Base-by-base conservation (phyloP, 2,113 vertebrate genomes). In the Vanacampus margaritifer region DNA sequence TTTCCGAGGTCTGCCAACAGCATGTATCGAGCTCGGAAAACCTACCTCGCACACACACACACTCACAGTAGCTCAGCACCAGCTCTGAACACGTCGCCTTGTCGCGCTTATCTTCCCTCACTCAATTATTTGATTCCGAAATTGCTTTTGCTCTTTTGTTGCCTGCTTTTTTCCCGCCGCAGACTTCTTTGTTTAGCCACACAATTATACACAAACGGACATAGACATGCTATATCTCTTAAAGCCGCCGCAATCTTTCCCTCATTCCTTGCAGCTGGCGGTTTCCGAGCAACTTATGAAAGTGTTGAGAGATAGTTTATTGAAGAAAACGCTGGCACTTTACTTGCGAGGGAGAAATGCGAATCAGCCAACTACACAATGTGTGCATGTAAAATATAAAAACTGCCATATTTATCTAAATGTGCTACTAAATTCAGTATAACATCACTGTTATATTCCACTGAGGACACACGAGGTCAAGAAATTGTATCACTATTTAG, bases 1-100 rank as follows among this genome's bases (percentile, higher is more conserved):
- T 86, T 81, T 64, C 79, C 36, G 54, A 63, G 68, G 53, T 53
- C 41, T 32, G 62, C 60, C 0, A 53, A 16, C 67, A 65, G 73
- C 66, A 74, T 71, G 74, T 79, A 35, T 74, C 8, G 45, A 28
- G 64, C 56, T 71, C 11, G n/a, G 53, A 58, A 45, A 66, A 48
- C 3, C 67, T 48, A 46, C 14, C 3, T 28, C 36, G 13, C 14
- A 16, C 13, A 16, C 14, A 45, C 37, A 39, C 37, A 39, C 37
- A 39, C 37, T 39, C 14, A 48, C 35, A 73, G 43, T 68, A 58
- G 59, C 3, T 10, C 50, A n/a, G 62, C 7, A 6, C 10, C 12
- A 54, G 19, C 57, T 45, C 5, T 1, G n/a, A 63, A 1, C 0
- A 10, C n/a, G 17, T 48, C 0, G 13, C 53, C 65, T 69, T 65